Evolutionary conservation across 2,888 invertebrate genomes (phyloP).

Genomic region (Mythimna ferrago): DNA sequence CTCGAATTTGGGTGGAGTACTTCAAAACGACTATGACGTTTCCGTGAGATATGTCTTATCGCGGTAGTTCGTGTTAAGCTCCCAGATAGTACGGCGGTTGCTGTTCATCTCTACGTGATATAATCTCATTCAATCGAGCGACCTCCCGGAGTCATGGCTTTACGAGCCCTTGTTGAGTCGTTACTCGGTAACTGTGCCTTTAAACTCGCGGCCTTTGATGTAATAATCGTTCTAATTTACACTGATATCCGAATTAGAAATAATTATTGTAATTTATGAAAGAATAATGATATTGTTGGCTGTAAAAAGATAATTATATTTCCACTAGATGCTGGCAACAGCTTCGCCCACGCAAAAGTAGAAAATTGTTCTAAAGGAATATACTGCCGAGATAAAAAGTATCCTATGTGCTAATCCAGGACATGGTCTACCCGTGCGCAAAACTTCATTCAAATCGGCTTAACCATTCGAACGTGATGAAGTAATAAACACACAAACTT

Average conservation of each 20-base stretch:
- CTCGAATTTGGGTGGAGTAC: not conserved
- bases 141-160: constrained; percentile 22
- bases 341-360: too few species aligned
- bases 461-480: too few species aligned
- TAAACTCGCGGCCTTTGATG: constrained; percentile 31
- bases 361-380: too few species aligned
- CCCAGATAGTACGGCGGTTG: constrained; percentile 18
- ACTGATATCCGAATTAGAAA: constrained; percentile 23
- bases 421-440: too few species aligned
- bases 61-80: constrained; percentile 11
- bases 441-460: too few species aligned
- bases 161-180: constrained; percentile 33
- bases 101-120: constrained; percentile 34
- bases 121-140: constrained; percentile 38
- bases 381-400: too few species aligned
- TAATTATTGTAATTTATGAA: constrained; percentile 23
- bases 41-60: constrained; percentile 16
- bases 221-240: constrained; percentile 39
- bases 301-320: not conserved
- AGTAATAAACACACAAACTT: too few species aligned
- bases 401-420: too few species aligned
- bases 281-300: not conserved
- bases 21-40: not conserved
- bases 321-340: too few species aligned
- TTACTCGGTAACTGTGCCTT: constrained; percentile 10